These are phyloP conservation scores for Cichladusa arquata DNA, from an alignment of 2,113 vertebrate genomes.

Conservation along the genomic window DNA sequence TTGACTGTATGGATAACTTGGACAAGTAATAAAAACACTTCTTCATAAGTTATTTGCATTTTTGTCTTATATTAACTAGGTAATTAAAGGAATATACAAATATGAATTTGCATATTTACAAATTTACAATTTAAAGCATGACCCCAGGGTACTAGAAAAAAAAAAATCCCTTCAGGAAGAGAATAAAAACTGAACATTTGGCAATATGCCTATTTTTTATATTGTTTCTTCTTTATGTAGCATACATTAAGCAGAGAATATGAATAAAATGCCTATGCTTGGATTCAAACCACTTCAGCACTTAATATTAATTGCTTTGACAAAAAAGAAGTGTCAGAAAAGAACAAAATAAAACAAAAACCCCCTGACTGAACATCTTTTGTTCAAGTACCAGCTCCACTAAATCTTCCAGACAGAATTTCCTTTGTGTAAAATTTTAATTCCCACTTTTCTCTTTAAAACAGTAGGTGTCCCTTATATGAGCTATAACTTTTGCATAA, in stretches of 20 bases:
- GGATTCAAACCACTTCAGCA: slow-evolving; percentile 27
- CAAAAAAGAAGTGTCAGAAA: slow-evolving; percentile 68
- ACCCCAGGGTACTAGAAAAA: neutral
- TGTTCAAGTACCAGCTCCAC: slow-evolving; percentile 57
- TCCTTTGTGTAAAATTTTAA: slow-evolving; percentile 74
- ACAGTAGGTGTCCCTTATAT: slow-evolving; percentile 70
- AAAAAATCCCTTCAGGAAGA: neutral
- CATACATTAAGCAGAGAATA: neutral
- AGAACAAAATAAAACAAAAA: slow-evolving; percentile 42
- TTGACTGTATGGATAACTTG: neutral
- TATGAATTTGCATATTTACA: neutral
- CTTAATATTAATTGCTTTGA: slow-evolving; percentile 75
- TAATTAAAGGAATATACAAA: neutral
- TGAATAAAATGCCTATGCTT: slow-evolving; percentile 44
- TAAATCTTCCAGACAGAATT: slow-evolving; percentile 74
- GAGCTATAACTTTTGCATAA: slow-evolving; percentile 75
- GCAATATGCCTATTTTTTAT: neutral
- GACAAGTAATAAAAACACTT: neutral
- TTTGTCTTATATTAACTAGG: neutral
- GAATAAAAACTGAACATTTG: neutral
- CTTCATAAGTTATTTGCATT: neutral
- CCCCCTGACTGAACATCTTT: slow-evolving; percentile 47
- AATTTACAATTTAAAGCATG: neutral
- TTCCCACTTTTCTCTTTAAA: slow-evolving; percentile 72
- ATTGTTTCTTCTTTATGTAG: neutral